Base-by-base conservation (phyloP, 2,797 vertebrate species). In the Enteromius afrohamiltoni region DNA sequence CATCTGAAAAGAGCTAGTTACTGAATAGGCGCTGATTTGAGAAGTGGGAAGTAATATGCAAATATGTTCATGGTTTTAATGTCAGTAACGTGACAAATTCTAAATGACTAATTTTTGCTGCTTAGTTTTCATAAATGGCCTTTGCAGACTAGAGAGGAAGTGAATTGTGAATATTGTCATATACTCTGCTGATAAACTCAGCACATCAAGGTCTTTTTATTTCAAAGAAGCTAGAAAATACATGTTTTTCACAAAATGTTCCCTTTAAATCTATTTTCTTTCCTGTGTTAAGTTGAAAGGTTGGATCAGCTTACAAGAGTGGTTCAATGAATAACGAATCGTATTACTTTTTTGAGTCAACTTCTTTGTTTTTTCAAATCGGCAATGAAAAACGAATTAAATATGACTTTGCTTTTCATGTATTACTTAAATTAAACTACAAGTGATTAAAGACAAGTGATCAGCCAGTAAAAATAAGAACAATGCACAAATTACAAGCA, bases 21-120 rank as follows among this genome's bases (percentile, higher is more conserved):
- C 69, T 71, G 69, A 71, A 71, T 45, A 71, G 45, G 40, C 1
- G 16, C n/a, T 70, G 40, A 42, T 70, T 45, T 45, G 37, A 70
- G 10, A 26, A 2, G n/a, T 71, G 45, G 6, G 69, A 71, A 47
- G 68, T 45, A 40, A 13, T 23, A 71, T 47, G 40, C 47, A 16
- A 26, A 49, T 29, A 23, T 71, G 7, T 26, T 49, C 69, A 71
- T 71, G 6, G 11, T 26, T 71, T 71, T 71, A 71, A 71, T 71
- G 69, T 49, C 69, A 71, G 8, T 71, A 47, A 49, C 0, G 4
- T 67, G 8, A 16, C 23, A 8, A 49, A 26, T 71, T 26, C 42
- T 26, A 47, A 71, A 71, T 29, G 23, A 71, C n/a, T 49, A 45
- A 71, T 71, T 26, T 42, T 70, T 70, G 19, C 42, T 23, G 68